Evolutionary conservation across 1,140 invertebrate genomes (phyloP).

Genomic region (Trypoxylus dichotomus): DNA sequence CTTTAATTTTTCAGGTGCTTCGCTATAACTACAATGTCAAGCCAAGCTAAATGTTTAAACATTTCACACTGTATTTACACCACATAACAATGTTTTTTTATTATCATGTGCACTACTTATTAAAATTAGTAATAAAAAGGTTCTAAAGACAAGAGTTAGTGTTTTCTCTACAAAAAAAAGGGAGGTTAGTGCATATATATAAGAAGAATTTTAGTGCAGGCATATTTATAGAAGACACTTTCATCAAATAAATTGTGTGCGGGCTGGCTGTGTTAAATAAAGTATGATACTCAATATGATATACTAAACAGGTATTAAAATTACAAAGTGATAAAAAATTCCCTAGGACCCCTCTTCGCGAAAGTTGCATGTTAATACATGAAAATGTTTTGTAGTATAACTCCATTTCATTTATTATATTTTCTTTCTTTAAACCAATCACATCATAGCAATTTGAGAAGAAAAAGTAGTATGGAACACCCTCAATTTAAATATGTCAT

Average conservation of each 20-base stretch:
- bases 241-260: not conserved
- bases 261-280: slow-evolving; percentile 23
- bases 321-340: not conserved
- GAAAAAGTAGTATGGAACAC: not conserved
- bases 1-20: not conserved
- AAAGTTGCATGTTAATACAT: not conserved
- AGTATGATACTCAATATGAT: not conserved
- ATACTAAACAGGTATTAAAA: not conserved
- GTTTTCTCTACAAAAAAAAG: not conserved
- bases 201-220: slow-evolving; percentile 1
- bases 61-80: not conserved
- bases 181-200: slow-evolving; percentile 8
- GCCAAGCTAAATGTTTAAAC: not conserved
- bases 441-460: not conserved
- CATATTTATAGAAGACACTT: not conserved
- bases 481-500: not conserved
- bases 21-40: not conserved
- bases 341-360: not conserved
- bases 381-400: not conserved
- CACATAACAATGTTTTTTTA: not conserved
- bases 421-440: too few relatives aligned
- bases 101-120: not conserved
- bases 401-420: not conserved
- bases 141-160: not conserved
- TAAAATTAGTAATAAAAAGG: too few relatives aligned